phyloP scores from a whole-genome alignment of 2,113 vertebrate genomes.

The Thamnophis sirtalis region DNA sequence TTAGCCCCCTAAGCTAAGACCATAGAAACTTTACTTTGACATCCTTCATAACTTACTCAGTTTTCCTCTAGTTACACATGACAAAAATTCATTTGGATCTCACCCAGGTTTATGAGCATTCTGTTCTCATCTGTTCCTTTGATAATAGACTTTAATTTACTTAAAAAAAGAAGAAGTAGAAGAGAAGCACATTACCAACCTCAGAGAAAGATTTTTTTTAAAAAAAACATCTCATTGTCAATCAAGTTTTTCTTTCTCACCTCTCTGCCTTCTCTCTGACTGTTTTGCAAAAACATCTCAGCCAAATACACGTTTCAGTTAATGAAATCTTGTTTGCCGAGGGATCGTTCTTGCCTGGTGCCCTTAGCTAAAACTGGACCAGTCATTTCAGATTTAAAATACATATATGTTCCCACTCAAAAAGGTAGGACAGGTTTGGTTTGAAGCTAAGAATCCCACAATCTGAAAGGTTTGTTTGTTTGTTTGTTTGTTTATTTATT shows the following conservation, averaged over 20 bases:
- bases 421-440: not conserved
- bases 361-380: slow-evolving; percentile 57
- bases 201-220: not conserved
- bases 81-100: slow-evolving; percentile 49
- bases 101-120: slow-evolving; percentile 43
- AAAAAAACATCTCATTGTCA: slow-evolving; percentile 28
- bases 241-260: slow-evolving; percentile 45
- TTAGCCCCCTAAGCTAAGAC: not conserved
- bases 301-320: slow-evolving; percentile 59
- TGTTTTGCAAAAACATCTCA: slow-evolving; percentile 49
- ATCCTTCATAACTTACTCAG: slow-evolving; percentile 34
- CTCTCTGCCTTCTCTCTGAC: not conserved
- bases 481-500: too few species aligned
- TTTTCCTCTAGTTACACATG: not conserved
- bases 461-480: too few species aligned
- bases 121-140: slow-evolving; percentile 51
- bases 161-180: slow-evolving; percentile 10
- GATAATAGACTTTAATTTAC: slow-evolving; percentile 4
- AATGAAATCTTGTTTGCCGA: slow-evolving; percentile 61
- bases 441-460: not conserved
- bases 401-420: not conserved
- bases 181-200: slow-evolving; percentile 22
- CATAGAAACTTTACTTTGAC: not conserved
- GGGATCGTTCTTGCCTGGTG: slow-evolving; percentile 40
- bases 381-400: not conserved